These are phyloP conservation scores for Larimichthys crocea DNA, from an alignment of 2,113 vertebrate genomes.

Conservation along the genomic window DNA sequence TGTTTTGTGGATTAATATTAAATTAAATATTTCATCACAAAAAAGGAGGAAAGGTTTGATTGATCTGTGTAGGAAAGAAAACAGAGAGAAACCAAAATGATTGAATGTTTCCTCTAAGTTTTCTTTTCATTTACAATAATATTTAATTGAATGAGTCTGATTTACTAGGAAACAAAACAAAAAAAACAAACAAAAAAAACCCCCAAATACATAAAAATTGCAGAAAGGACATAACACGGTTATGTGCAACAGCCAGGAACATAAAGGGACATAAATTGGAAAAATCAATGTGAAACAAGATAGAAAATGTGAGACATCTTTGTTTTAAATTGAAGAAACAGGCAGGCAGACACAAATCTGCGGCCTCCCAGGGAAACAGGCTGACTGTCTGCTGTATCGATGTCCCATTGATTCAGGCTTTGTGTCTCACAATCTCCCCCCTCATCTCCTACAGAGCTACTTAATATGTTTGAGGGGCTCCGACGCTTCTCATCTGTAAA, in stretches of 20 bases:
- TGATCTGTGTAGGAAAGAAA: neutral
- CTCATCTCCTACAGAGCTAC: constrained; percentile 75
- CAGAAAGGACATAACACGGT: neutral
- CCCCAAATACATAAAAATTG: neutral
- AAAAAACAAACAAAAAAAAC: neutral
- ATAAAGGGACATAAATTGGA: neutral
- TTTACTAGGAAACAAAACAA: neutral
- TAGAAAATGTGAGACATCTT: constrained; percentile 35
- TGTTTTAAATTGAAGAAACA: constrained; percentile 52
- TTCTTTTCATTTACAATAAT: neutral
- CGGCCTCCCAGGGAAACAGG: constrained; percentile 62
- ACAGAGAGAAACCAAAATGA: too few species aligned
- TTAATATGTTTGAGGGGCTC: constrained; percentile 80
- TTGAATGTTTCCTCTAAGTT: too few species aligned
- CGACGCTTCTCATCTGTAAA: constrained; percentile 74
- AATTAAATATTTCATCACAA: neutral
- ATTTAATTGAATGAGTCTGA: neutral
- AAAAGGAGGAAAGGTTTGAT: neutral
- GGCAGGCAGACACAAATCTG: constrained; percentile 57
- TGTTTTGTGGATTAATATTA: neutral
- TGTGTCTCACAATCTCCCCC: constrained; percentile 69
- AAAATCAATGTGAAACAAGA: constrained; percentile 32
- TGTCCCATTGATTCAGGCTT: constrained; percentile 82
- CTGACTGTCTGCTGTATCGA: constrained; percentile 76
- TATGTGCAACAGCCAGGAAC: constrained; percentile 1